Percentiles rank a stretch among this genome's conserved stretches.
Evolutionary conservation across 2,888 invertebrate species (phyloP).

Genomic region (Scaptomyza flava): DNA sequence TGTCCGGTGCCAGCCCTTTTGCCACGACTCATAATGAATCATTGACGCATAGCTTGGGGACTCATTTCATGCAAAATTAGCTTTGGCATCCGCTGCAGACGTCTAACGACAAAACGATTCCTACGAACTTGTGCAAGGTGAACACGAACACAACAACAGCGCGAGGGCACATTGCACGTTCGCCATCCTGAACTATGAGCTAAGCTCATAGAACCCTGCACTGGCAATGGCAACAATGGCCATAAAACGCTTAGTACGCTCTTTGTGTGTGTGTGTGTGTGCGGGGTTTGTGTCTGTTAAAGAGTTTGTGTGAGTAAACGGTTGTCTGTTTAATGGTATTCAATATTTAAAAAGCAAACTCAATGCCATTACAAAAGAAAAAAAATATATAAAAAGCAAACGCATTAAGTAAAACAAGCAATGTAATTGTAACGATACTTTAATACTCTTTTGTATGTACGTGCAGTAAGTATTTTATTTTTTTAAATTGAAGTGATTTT

Average conservation of each 20-base stretch:
- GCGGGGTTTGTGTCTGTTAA: too few relatives aligned
- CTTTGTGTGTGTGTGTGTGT: neutral
- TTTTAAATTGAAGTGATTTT: neutral
- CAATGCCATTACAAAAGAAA: slow-evolving; percentile 37
- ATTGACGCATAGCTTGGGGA: slow-evolving; percentile 58
- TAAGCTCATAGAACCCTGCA: slow-evolving; percentile 25
- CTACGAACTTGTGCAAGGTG: slow-evolving; percentile 44
- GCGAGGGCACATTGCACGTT: slow-evolving; percentile 8
- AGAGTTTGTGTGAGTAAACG: neutral
- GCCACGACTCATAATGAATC: slow-evolving; percentile 62
- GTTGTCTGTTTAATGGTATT: slow-evolving; percentile 65
- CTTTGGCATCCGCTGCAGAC: slow-evolving; percentile 73
- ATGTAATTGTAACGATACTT: slow-evolving; percentile 27
- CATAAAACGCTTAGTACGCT: slow-evolving; percentile 54
- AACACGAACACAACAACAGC: slow-evolving; percentile 32
- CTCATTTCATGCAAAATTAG: slow-evolving; percentile 78
- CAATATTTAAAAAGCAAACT: slow-evolving; percentile 69
- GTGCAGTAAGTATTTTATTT: neutral
- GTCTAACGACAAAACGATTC: slow-evolving; percentile 66
- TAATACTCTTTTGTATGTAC: slow-evolving; percentile 25
- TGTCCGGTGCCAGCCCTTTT: slow-evolving; percentile 18
- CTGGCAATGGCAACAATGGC: slow-evolving; percentile 50
- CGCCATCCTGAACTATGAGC: slow-evolving; percentile 29
- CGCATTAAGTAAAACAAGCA: slow-evolving; percentile 35
- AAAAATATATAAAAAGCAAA: slow-evolving; percentile 33